Conservation (phyloP, 2,888 invertebrate species). For the Ferrisia virgata region DNA sequence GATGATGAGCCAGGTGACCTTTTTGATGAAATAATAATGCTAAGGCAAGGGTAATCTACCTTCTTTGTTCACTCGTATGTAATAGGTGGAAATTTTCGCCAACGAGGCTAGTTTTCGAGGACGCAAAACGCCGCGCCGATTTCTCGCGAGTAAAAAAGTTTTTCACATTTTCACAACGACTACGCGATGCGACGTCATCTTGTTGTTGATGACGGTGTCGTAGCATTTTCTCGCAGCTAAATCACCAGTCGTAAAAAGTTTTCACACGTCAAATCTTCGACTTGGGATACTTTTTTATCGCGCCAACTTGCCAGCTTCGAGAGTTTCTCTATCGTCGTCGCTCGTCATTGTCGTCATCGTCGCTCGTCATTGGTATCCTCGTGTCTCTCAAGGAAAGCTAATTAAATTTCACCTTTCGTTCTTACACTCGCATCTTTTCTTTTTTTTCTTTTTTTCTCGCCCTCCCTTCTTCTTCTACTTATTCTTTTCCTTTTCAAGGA, state of each 20-base stretch:
- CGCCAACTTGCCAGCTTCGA: not conserved
- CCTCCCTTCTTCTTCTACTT: not conserved
- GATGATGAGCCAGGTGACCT: too few relatives aligned
- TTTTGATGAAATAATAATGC: too few relatives aligned
- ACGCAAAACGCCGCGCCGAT: slow-evolving; percentile 15
- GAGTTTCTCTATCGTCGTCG: not conserved
- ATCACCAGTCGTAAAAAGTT: not conserved
- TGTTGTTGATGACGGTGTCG: not conserved
- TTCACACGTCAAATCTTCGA: not conserved
- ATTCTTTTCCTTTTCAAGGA: not conserved
- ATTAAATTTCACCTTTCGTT: slow-evolving; percentile 6
- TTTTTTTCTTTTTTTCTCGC: not conserved
- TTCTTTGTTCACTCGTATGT: too few relatives aligned
- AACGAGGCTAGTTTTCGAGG: not conserved
- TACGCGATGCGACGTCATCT: not conserved
- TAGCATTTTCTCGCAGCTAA: too few relatives aligned
- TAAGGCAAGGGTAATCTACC: too few relatives aligned
- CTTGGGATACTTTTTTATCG: not conserved
- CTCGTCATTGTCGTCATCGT: not conserved
- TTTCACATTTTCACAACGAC: not conserved
- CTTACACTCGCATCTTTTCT: not conserved
- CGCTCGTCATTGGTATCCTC: too few relatives aligned
- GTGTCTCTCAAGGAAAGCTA: not conserved
- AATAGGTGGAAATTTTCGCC: not conserved
- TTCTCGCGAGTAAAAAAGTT: not conserved